Conservation (phyloP, 2,113 vertebrate genomes). For the Panthera leo region DNA sequence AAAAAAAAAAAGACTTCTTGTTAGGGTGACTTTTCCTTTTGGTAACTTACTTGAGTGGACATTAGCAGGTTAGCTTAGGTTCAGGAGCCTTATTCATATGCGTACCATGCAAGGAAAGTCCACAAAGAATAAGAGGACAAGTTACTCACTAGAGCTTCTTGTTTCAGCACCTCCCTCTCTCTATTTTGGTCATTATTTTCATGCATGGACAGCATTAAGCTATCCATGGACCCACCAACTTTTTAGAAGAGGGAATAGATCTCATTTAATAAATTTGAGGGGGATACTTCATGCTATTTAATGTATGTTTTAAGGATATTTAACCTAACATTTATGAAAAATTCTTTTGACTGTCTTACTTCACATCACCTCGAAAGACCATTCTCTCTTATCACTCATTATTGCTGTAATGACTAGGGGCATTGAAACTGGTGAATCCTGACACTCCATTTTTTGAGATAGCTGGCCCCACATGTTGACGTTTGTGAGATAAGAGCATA, state of each 20-base stretch:
- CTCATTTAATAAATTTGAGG: not conserved
- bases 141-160: not conserved
- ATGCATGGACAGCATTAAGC: not conserved
- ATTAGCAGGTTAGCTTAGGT: not conserved
- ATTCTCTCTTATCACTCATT: not conserved
- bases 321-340: not conserved
- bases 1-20: not conserved
- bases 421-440: not conserved
- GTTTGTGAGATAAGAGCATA: not conserved
- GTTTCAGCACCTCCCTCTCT: not conserved
- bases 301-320: not conserved
- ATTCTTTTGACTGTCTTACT: not conserved
- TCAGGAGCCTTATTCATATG: not conserved
- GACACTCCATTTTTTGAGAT: not conserved
- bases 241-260: not conserved
- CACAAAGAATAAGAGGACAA: not conserved
- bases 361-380: not conserved
- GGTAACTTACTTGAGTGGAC: not conserved
- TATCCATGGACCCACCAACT: not conserved
- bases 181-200: not conserved
- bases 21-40: not conserved
- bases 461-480: not conserved
- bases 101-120: not conserved
- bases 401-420: not conserved
- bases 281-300: not conserved